Conservation (phyloP, 1,140 invertebrate genomes). For the Brachionus manjavacas region DNA sequence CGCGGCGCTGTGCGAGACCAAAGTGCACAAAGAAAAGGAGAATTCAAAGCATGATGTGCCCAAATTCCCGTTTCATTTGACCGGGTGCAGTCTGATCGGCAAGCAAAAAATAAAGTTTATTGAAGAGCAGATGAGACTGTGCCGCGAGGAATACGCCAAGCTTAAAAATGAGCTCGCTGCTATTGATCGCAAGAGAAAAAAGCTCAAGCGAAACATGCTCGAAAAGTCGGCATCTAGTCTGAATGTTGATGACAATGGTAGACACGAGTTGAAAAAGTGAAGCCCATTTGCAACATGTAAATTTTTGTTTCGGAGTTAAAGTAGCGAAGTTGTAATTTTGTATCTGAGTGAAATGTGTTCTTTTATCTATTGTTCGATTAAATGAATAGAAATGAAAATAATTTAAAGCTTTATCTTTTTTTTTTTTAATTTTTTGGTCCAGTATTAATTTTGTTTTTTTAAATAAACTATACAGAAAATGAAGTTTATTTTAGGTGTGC, state of each 20-base stretch:
- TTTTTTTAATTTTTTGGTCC: background rate
- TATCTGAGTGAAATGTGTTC: background rate
- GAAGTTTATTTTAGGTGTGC: background rate
- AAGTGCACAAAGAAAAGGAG: background rate
- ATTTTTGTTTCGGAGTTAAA: background rate
- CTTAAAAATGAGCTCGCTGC: constrained; percentile 26
- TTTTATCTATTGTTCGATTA: background rate
- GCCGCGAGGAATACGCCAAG: constrained; percentile 39
- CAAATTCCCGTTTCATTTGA: constrained; percentile 20
- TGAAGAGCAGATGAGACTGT: constrained; percentile 40
- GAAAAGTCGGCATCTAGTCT: constrained; percentile 8
- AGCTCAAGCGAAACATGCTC: constrained; percentile 4
- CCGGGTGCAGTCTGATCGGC: background rate
- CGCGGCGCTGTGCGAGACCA: background rate
- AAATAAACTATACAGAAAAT: background rate
- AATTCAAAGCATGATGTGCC: background rate
- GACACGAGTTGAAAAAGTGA: background rate
- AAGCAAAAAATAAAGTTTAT: constrained; percentile 33
- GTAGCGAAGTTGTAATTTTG: background rate
- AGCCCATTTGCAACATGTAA: background rate
- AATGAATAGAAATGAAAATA: background rate
- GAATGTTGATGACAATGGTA: background rate
- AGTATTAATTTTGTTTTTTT: background rate
- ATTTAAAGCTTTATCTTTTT: background rate
- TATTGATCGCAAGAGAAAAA: constrained; percentile 40